These are phyloP conservation scores for Callosobruchus maculatus DNA, from an alignment of 2,888 invertebrate species.

Conservation along the genomic window DNA sequence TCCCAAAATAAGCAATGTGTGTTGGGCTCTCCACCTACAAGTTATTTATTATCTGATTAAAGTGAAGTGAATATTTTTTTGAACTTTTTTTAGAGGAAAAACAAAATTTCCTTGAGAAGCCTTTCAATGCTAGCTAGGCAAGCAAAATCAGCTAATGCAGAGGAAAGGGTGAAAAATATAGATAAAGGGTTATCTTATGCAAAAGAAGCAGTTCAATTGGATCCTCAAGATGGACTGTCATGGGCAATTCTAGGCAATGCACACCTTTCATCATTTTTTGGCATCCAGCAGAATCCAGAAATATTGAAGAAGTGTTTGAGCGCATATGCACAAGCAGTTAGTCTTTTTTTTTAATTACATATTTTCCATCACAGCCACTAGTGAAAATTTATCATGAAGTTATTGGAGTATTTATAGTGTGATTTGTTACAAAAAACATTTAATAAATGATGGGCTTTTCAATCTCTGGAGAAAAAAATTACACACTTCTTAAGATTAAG, in stretches of 20 bases:
- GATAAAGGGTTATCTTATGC: conserved; percentile 72
- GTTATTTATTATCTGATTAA: no score
- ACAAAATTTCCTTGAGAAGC: conserved; percentile 73
- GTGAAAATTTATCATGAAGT: no score
- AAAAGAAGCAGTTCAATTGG: conserved; percentile 76
- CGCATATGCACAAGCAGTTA: conserved; percentile 77
- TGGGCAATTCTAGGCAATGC: conserved; percentile 86
- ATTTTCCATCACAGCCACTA: no score
- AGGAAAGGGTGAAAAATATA: conserved; percentile 59
- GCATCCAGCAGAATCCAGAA: conserved; percentile 66
- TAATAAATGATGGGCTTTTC: no score
- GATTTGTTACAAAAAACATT: no score
- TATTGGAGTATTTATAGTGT: no score
- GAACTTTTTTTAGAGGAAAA: conserved; percentile 55
- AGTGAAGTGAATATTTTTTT: no score
- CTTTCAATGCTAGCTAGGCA: conserved; percentile 79
- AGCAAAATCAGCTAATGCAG: conserved; percentile 51
- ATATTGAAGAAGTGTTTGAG: conserved; percentile 70
- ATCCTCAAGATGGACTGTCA: conserved; percentile 74
- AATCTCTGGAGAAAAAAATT: no score
- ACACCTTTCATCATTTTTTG: conserved; percentile 76
- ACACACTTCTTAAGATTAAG: no score
- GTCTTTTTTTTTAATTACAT: conserved; percentile 31
- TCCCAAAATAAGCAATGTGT: no score
- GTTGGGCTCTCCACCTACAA: no score